These are phyloP conservation scores for Tenrec ecaudatus DNA, from an alignment of 2,113 vertebrate genomes.

Conservation along the genomic window DNA sequence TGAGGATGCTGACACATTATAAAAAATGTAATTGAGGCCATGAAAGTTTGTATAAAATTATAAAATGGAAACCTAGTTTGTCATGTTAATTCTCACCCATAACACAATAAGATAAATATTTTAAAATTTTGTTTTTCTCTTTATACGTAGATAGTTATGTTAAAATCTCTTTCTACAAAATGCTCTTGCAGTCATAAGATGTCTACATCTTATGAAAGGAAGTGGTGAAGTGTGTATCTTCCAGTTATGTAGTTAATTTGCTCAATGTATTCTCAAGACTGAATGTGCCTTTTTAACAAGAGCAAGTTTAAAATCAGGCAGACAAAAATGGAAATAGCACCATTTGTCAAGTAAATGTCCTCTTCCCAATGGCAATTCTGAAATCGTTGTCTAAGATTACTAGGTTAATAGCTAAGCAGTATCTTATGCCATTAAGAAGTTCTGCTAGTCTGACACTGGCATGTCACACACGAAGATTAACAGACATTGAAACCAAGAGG, in stretches of 20 bases:
- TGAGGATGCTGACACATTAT: background rate
- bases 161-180: slow-evolving; percentile 59
- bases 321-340: slow-evolving; percentile 64
- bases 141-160: slow-evolving; percentile 54
- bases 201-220: slow-evolving; percentile 27
- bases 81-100: background rate
- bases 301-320: slow-evolving; percentile 55
- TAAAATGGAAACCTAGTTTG: background rate
- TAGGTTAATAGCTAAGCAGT: background rate
- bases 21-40: background rate
- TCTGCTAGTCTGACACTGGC: slow-evolving; percentile 5
- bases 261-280: slow-evolving; percentile 41
- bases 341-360: slow-evolving; percentile 64
- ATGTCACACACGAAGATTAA: background rate
- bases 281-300: slow-evolving; percentile 63
- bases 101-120: background rate
- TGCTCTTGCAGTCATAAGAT: slow-evolving; percentile 42
- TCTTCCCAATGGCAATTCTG: slow-evolving; percentile 47
- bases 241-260: slow-evolving; percentile 24
- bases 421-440: slow-evolving; percentile 32
- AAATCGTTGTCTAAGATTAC: slow-evolving; percentile 40
- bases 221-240: background rate
- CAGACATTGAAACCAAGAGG: background rate
- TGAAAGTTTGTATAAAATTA: background rate
- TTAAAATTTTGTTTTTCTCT: slow-evolving; percentile 74